Evolutionary conservation across 2,113 vertebrate genomes (phyloP).

Genomic region (Alectura lathami): DNA sequence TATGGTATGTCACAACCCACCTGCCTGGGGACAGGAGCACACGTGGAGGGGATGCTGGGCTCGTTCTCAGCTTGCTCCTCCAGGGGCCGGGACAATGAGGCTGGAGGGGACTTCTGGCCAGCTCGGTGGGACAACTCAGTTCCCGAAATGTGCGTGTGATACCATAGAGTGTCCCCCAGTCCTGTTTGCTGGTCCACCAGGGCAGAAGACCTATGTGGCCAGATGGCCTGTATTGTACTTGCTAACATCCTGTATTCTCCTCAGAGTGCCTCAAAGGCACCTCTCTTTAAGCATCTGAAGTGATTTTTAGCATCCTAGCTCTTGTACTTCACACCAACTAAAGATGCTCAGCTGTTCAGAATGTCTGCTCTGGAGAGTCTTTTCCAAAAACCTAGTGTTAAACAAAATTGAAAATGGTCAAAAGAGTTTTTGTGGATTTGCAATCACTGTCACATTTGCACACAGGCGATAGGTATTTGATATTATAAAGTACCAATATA

Average conservation of each 20-base stretch:
- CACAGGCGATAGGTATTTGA: background rate
- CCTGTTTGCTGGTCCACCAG: background rate
- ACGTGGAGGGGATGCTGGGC: accelerated
- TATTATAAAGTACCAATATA: background rate
- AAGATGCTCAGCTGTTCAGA: background rate
- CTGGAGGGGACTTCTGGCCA: background rate
- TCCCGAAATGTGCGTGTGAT: background rate
- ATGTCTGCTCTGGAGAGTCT: background rate
- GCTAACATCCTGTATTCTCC: background rate
- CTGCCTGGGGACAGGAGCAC: accelerated
- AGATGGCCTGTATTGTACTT: background rate
- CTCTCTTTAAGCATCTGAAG: background rate
- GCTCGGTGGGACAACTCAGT: background rate
- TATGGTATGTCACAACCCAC: accelerated
- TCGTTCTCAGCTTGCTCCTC: background rate
- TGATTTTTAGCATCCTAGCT: background rate
- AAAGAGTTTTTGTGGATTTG: background rate
- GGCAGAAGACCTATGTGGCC: background rate
- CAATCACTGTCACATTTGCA: background rate
- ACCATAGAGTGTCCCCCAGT: accelerated
- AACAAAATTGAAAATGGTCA: background rate
- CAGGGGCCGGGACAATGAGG: background rate
- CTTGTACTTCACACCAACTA: background rate
- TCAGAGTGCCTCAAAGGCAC: background rate
- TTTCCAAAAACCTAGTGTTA: background rate